phyloP scores from a whole-genome alignment of 2,888 invertebrate species.

The Loripinus fragilis region DNA sequence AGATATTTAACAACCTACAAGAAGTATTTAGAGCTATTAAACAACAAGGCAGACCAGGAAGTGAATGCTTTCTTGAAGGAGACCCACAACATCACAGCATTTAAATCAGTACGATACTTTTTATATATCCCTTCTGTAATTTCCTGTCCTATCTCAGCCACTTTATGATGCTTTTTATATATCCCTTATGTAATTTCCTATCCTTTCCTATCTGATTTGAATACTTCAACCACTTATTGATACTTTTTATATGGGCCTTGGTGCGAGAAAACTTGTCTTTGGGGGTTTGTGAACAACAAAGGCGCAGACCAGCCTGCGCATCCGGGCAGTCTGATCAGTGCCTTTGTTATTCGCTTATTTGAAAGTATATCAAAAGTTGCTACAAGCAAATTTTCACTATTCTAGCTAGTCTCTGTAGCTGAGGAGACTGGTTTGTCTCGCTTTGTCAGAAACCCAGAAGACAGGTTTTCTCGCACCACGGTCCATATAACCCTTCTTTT shows the following conservation, averaged over 20 bases:
- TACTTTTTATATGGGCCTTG: background rate
- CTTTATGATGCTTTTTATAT: constrained; percentile 50
- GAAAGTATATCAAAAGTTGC: no score
- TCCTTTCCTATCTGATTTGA: background rate
- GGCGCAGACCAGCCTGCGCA: no score
- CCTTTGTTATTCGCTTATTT: no score
- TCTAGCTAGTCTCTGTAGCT: no score
- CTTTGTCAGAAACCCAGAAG: no score
- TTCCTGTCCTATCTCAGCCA: background rate
- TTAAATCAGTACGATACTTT: constrained; percentile 76
- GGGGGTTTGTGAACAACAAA: no score
- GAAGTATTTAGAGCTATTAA: constrained; percentile 82
- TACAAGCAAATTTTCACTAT: no score
- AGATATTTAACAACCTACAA: constrained; percentile 82
- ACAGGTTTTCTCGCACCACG: no score
- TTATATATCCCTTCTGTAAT: background rate
- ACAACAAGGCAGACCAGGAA: constrained; percentile 83
- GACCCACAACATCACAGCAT: constrained; percentile 80
- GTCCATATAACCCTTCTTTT: no score
- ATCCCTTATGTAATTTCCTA: background rate
- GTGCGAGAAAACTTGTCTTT: no score
- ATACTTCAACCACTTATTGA: constrained; percentile 57
- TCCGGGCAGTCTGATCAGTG: no score
- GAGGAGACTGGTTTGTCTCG: no score
- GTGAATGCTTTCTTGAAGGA: constrained; percentile 81